These are phyloP conservation scores for Dendrolimus pini DNA, from an alignment of 2,888 invertebrate genomes.

Conservation along the genomic window DNA sequence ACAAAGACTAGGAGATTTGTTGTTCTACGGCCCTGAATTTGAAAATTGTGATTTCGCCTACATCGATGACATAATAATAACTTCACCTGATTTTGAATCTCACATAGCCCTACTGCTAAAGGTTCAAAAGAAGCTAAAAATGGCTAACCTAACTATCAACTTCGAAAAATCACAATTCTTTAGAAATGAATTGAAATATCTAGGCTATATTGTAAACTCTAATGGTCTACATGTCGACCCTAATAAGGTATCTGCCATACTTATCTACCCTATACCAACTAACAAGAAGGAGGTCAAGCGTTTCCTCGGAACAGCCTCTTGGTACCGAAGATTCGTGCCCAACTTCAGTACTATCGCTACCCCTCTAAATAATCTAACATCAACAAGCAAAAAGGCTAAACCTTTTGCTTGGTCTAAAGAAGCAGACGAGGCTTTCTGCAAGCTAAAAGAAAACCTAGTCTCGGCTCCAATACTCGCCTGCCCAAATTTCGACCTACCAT, in stretches of 20 bases:
- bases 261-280: slow-evolving; percentile 17
- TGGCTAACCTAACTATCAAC: slow-evolving; percentile 19
- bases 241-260: slow-evolving; percentile 16
- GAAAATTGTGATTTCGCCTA: too few species aligned
- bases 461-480: too few species aligned
- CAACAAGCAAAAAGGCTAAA: slow-evolving; percentile 14
- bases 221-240: slow-evolving; percentile 19
- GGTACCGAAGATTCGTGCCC: slow-evolving; percentile 19
- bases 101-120: too few species aligned
- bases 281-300: slow-evolving; percentile 12
- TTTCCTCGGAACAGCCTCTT: slow-evolving; percentile 12
- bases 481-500: too few species aligned
- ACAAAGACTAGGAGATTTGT: too few species aligned
- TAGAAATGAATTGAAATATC: slow-evolving; percentile 13
- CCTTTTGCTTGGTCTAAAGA: slow-evolving; percentile 19
- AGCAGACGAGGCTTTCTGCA: slow-evolving; percentile 7
- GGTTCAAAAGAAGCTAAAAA: slow-evolving; percentile 2
- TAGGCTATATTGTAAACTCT: slow-evolving; percentile 17
- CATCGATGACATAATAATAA: too few species aligned
- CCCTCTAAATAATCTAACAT: slow-evolving; percentile 19
- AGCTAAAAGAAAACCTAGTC: too few species aligned
- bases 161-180: slow-evolving; percentile 18
- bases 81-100: too few species aligned
- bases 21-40: too few species aligned
- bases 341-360: slow-evolving; percentile 16